Conservation (phyloP, 2,113 vertebrate species). For the Rallus limicola region DNA sequence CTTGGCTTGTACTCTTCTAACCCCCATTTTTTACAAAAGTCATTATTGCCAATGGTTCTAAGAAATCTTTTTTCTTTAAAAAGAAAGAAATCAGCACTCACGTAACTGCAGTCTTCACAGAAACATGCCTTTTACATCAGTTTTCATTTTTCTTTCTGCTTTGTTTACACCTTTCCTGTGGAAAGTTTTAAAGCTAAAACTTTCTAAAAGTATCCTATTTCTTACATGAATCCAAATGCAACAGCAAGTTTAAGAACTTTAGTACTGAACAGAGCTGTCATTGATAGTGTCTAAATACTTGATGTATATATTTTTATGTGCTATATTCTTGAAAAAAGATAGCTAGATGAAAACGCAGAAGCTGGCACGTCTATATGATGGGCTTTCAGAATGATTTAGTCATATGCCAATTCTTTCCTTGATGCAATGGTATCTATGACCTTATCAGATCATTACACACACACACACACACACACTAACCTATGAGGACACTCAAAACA, state of each 20-base stretch:
- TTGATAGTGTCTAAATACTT: not conserved
- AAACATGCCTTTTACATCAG: not conserved
- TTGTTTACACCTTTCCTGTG: not conserved
- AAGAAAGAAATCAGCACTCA: not conserved
- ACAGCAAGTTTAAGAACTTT: not conserved
- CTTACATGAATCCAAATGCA: not conserved
- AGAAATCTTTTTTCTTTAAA: not conserved
- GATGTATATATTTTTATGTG: not conserved
- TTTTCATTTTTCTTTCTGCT: not conserved
- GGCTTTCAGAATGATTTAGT: not conserved
- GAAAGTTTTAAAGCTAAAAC: not conserved
- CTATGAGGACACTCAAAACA: not conserved
- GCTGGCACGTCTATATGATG: not conserved
- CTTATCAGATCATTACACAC: not conserved
- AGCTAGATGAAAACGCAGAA: not conserved
- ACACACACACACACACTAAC: not conserved
- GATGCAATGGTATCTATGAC: not conserved
- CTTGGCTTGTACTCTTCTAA: not conserved
- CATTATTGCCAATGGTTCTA: not conserved
- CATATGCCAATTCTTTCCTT: not conserved
- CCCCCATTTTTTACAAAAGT: not conserved
- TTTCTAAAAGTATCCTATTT: not conserved
- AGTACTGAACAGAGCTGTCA: not conserved
- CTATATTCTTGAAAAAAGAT: not conserved
- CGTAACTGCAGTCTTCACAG: not conserved